A percentile compares a stretch with the other conserved stretches of the same genome.
These are phyloP conservation scores for Holacanthella duospinosa DNA, from an alignment of 2,888 invertebrate species.

Conservation along the genomic window DNA sequence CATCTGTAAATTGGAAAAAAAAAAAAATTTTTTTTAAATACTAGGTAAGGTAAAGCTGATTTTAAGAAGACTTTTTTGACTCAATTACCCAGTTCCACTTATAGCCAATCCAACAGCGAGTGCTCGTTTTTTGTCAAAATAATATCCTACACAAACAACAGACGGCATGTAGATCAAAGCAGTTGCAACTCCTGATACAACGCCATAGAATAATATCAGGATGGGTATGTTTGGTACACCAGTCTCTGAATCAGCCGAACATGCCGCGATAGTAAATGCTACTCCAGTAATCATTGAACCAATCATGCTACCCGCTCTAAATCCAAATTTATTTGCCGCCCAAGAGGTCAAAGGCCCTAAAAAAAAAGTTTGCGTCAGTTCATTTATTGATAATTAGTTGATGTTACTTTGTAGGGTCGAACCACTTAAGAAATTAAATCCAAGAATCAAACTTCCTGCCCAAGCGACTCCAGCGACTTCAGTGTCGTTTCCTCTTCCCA, in stretches of 20 bases:
- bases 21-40: background rate
- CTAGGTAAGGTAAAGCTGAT: background rate
- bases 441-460: background rate
- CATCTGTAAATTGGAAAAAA: background rate
- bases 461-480: slow-evolving; percentile 3
- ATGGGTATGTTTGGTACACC: background rate
- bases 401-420: background rate
- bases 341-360: background rate
- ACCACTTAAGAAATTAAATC: background rate
- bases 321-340: background rate
- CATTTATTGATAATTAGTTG: background rate
- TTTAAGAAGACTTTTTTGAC: background rate
- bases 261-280: background rate
- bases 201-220: background rate
- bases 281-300: background rate
- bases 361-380: background rate
- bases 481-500: background rate
- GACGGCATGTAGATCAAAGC: background rate
- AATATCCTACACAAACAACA: background rate
- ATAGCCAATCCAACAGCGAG: background rate
- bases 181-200: background rate
- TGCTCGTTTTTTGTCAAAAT: slow-evolving; percentile 1
- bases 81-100: background rate
- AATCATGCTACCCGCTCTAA: background rate
- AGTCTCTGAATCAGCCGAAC: background rate